phyloP scores from a whole-genome alignment of 2,797 vertebrate genomes.

The Thaleichthys pacificus region DNA sequence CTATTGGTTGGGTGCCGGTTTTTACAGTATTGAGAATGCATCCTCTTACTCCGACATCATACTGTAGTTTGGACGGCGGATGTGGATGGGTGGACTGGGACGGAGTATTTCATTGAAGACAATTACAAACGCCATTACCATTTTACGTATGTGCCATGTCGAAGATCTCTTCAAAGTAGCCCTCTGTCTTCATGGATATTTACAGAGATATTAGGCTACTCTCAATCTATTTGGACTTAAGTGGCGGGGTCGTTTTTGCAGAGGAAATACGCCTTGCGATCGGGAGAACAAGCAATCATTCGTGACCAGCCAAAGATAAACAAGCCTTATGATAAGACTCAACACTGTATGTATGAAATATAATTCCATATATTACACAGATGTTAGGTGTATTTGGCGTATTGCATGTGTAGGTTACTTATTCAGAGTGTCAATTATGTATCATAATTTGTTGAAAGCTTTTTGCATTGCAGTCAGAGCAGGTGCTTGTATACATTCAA shows the following conservation, averaged over 20 bases:
- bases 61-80: conserved; percentile 45
- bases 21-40: conserved; percentile 53
- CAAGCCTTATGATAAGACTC: conserved; percentile 73
- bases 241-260: conserved; percentile 54
- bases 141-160: conserved; percentile 29
- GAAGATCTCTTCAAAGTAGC: conserved; percentile 44
- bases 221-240: conserved; percentile 53
- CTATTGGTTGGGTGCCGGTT: conserved; percentile 70
- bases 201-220: conserved; percentile 42
- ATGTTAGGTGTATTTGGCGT: neutral
- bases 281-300: conserved; percentile 65
- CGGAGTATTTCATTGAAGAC: conserved; percentile 26
- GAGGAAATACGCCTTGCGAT: conserved; percentile 70
- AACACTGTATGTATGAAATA: conserved; percentile 69
- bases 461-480: neutral
- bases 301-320: conserved; percentile 74
- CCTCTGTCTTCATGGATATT: conserved; percentile 63
- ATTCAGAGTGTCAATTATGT: neutral
- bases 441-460: neutral
- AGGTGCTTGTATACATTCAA: conserved; percentile 6
- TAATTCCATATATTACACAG: neutral
- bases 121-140: neutral
- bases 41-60: conserved; percentile 63
- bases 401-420: neutral
- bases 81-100: conserved; percentile 37